Evolutionary conservation across 2,113 vertebrate genomes (phyloP).

Genomic region (Cryptotis parvus): DNA sequence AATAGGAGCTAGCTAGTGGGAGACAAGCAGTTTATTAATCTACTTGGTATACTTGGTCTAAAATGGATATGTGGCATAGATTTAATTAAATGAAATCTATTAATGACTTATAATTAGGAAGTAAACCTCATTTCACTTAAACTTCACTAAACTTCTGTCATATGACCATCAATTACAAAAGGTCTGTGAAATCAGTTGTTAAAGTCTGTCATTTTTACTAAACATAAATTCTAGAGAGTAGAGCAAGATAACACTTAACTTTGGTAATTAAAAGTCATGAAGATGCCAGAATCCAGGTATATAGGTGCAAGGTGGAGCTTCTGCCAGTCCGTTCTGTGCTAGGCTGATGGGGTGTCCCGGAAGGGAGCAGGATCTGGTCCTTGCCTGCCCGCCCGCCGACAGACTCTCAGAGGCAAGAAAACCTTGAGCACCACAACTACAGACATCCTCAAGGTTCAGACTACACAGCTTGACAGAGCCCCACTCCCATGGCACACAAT

Average conservation of each 20-base stretch:
- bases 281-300: no score
- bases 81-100: background rate
- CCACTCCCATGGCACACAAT: no score
- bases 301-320: no score
- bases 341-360: no score
- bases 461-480: no score
- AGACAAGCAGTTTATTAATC: background rate
- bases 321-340: no score
- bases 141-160: background rate
- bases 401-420: no score
- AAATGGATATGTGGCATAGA: background rate
- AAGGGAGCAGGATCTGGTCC: no score
- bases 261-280: background rate
- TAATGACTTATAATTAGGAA: background rate
- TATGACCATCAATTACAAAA: background rate
- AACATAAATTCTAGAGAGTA: background rate
- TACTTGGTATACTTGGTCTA: background rate
- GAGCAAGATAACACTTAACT: background rate
- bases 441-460: no score
- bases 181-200: no score
- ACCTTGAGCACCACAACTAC: no score
- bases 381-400: no score
- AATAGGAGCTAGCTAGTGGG: background rate
- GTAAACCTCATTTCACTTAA: background rate
- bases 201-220: background rate